A percentile compares a stretch with the other conserved stretches of the same genome.
These are phyloP conservation scores for Ganaspis sp. DNA, from an alignment of 1,140 invertebrate species.

Conservation along the genomic window DNA sequence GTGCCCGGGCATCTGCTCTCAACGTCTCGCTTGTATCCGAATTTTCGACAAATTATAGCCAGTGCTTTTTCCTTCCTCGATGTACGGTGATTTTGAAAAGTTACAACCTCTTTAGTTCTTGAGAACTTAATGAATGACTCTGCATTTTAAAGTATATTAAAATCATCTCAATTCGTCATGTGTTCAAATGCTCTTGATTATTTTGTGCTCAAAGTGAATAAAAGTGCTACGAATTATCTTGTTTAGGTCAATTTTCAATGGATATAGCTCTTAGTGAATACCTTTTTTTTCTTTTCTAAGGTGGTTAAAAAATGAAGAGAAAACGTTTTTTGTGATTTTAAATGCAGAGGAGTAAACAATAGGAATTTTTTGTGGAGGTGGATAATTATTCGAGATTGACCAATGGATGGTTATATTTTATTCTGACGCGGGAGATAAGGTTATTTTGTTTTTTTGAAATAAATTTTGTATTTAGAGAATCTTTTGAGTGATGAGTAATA, in stretches of 20 bases:
- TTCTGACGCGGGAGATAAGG: too few species aligned
- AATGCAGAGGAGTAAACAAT: not conserved
- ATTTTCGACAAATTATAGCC: conserved; percentile 21
- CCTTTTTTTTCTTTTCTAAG: not conserved
- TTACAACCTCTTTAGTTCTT: not conserved
- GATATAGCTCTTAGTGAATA: not conserved
- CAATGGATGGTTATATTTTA: not conserved
- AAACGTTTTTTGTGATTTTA: not conserved
- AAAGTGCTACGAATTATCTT: not conserved
- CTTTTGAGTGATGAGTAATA: too few species aligned
- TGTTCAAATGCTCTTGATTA: not conserved
- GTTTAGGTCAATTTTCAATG: not conserved
- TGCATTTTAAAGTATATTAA: conserved; percentile 47
- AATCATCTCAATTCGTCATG: conserved; percentile 41
- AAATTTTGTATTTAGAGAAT: not conserved
- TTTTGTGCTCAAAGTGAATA: not conserved
- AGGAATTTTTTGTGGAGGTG: not conserved
- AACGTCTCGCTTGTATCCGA: conserved; percentile 41
- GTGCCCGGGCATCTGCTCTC: conserved; percentile 34
- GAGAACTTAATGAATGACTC: conserved; percentile 26
- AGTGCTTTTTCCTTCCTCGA: not conserved
- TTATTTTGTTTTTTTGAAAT: not conserved
- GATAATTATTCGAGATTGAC: not conserved
- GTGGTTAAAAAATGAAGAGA: not conserved
- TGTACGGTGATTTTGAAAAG: not conserved